These are phyloP conservation scores for Penaeus vannamei DNA, from an alignment of 1,140 invertebrate genomes.

Conservation along the genomic window DNA sequence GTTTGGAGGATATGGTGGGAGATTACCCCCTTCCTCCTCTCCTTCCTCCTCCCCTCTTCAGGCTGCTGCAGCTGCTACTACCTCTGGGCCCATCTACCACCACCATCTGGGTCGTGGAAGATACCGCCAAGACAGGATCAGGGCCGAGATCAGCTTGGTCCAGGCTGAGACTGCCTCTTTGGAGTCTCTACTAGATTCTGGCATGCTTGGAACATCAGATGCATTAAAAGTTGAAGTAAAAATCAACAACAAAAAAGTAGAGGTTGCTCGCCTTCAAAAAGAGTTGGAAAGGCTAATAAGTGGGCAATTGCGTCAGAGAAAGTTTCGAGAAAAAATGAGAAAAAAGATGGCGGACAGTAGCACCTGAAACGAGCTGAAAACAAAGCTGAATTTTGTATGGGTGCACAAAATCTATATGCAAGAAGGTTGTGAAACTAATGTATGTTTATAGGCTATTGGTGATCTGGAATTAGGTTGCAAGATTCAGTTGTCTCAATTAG, in stretches of 20 bases:
- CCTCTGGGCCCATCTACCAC: conserved; percentile 1
- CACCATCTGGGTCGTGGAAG: conserved; percentile 42
- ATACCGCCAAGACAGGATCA: conserved; percentile 64
- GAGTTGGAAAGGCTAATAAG: conserved; percentile 66
- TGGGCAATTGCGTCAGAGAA: conserved; percentile 65
- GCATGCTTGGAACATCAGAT: conserved; percentile 50
- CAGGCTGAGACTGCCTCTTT: conserved; percentile 59
- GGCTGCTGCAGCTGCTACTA: conserved; percentile 44
- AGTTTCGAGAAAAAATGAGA: conserved; percentile 66
- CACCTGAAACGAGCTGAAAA: conserved; percentile 9
- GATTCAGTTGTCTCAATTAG: background rate
- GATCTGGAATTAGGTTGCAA: conserved; percentile 20
- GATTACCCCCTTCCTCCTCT: conserved; percentile 48
- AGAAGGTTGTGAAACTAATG: conserved; percentile 28
- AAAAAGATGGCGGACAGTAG: conserved; percentile 49
- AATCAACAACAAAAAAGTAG: conserved; percentile 49
- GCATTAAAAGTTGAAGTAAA: conserved; percentile 53
- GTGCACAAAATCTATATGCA: background rate
- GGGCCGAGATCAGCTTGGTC: conserved; percentile 55
- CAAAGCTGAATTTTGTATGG: background rate
- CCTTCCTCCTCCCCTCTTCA: conserved; percentile 58
- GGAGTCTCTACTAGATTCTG: conserved; percentile 59
- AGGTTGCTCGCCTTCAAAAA: conserved; percentile 60
- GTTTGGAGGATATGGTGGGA: conserved; percentile 38
- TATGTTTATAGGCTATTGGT: background rate